Base-by-base conservation (phyloP, 2,113 vertebrate species). In the Etia nguti region DNA sequence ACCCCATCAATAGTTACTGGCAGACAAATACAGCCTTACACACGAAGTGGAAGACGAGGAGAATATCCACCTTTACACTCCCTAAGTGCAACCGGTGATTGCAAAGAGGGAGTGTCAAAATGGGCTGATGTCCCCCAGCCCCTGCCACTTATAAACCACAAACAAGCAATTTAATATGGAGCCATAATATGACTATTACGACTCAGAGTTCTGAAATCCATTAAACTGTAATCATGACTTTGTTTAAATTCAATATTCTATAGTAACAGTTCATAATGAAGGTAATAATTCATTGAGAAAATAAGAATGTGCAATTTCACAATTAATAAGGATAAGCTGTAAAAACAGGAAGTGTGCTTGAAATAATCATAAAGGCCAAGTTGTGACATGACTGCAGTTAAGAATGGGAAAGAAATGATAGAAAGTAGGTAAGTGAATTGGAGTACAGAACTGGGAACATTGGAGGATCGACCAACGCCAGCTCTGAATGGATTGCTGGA, bases 61-160 rank as follows among this genome's bases (percentile, higher is more conserved):
- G 8, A 36, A 73, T 10, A 26, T 46, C 68, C 38, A 46, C 38
- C 68, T 46, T 36, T 46, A 46, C 8, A 1, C 68, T 73, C 68
- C 13, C n/a, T 73, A 73, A 73, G 68, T 41, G 65, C 65, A 70
- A 70, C 65, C 36, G 3, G 12, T 26, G 22, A 73, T 73, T 26
- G 38, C 68, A 73, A 46, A 46, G 38, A 46, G 22, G 38, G 38
- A 26, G 38, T 46, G 68, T 73, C 13, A 73, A 73, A 73, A 73
- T 73, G 68, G 68, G 41, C 41, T 48, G 41, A 48, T 0, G 9
- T 73, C 41, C 68, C 41, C 15, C 26, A 29, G 41, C 41, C 70
- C 43, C 41, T 20, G 43, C 70, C 15, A 75, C 24, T 48, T 75
- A 48, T 75, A 75, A 75, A 75, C 22, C 70, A 75, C 41, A 48